Conservation (phyloP, 1,140 invertebrate species). For the Melitaea cinxia region DNA sequence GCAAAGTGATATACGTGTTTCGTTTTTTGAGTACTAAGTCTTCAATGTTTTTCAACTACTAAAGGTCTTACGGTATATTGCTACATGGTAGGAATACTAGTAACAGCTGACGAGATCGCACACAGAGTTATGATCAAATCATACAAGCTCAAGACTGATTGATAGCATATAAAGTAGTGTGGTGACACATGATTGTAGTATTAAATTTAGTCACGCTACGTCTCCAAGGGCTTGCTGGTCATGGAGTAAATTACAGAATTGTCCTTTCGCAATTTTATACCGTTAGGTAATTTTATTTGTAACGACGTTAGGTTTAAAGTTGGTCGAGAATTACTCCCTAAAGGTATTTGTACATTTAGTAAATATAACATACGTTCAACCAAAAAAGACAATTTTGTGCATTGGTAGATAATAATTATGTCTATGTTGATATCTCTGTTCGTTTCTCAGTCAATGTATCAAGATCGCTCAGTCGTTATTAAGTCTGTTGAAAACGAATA, state of each 20-base stretch:
- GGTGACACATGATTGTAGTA: slow-evolving; percentile 11
- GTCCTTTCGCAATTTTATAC: background rate
- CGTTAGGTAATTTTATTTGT: background rate
- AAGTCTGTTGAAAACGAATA: too few relatives aligned
- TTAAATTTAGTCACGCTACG: slow-evolving; percentile 29
- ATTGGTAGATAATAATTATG: too few relatives aligned
- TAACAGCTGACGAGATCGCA: background rate
- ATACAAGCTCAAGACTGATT: slow-evolving; percentile 9
- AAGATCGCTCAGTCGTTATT: too few relatives aligned
- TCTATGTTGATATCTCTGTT: too few relatives aligned
- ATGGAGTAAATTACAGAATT: slow-evolving; percentile 14
- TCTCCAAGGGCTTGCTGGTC: slow-evolving; percentile 15
- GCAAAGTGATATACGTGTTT: too few relatives aligned
- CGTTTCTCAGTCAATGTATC: too few relatives aligned
- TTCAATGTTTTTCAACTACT: too few relatives aligned
- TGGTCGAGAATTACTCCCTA: background rate
- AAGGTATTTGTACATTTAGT: too few relatives aligned
- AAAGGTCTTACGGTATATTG: background rate
- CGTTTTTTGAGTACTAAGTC: too few relatives aligned
- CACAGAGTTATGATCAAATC: slow-evolving; percentile 2
- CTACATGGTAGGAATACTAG: background rate
- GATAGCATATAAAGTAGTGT: slow-evolving; percentile 13
- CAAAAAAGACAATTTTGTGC: too few relatives aligned
- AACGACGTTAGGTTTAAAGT: background rate
- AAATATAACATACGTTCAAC: too few relatives aligned